These are phyloP conservation scores for Scatophagus argus DNA, from an alignment of 2,113 vertebrate genomes.

Conservation along the genomic window DNA sequence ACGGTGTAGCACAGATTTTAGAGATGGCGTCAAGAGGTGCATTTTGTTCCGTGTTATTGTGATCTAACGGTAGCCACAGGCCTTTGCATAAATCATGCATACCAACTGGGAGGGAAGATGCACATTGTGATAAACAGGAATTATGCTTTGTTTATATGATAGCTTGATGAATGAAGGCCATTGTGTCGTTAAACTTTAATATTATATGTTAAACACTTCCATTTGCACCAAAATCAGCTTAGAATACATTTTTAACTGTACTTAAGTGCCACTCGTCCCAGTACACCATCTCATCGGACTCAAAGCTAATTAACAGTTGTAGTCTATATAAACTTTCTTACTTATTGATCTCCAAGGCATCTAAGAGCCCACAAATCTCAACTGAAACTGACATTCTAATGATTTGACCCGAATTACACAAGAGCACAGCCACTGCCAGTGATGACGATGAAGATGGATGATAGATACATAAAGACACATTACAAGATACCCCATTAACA, in stretches of 20 bases:
- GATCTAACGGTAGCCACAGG: background rate
- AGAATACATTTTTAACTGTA: background rate
- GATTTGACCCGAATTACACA: constrained; percentile 28
- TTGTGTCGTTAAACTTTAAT: background rate
- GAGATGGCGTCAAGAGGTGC: background rate
- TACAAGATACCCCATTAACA: constrained; percentile 48
- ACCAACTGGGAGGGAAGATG: background rate
- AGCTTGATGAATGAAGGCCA: background rate
- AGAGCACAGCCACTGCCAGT: constrained; percentile 7
- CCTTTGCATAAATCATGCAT: background rate
- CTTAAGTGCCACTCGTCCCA: background rate
- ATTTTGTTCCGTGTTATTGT: background rate
- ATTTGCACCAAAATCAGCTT: background rate
- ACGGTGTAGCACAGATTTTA: background rate
- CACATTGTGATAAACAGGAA: background rate
- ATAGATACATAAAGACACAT: constrained; percentile 48
- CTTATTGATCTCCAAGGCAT: background rate
- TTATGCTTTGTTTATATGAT: background rate
- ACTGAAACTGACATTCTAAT: constrained; percentile 29
- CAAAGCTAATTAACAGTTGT: background rate
- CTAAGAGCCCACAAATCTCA: background rate
- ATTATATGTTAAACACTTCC: background rate
- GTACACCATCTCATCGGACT: background rate
- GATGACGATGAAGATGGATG: constrained; percentile 24
- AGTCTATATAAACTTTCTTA: background rate